These are phyloP conservation scores for Caenorhabditis elegans DNA, from an alignment of 1,140 invertebrate species.

Conservation along the genomic window DNA sequence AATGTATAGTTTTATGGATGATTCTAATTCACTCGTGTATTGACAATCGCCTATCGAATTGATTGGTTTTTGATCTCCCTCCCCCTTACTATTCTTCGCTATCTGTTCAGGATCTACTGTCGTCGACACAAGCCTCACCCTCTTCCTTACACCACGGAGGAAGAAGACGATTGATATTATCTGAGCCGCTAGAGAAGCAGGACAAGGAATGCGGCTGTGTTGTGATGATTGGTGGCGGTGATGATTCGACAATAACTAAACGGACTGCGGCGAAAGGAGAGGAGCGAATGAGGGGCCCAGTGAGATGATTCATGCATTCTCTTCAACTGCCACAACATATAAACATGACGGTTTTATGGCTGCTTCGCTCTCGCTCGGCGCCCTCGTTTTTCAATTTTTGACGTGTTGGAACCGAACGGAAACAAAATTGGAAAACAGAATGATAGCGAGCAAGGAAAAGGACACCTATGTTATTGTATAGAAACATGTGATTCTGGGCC, in stretches of 20 bases:
- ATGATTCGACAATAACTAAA: constrained; percentile 14
- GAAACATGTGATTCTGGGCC: not conserved
- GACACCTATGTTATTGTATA: not conserved
- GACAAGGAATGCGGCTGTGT: not conserved
- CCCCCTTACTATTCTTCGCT: not conserved
- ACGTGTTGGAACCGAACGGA: not conserved
- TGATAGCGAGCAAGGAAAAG: too few relatives aligned
- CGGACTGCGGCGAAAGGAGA: not conserved
- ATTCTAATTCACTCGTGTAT: too few relatives aligned
- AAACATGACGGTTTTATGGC: not conserved
- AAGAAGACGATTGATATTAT: constrained; percentile 2
- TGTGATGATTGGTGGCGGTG: not conserved
- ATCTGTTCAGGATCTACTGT: not conserved
- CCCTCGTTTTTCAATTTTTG: not conserved
- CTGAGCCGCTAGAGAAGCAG: not conserved
- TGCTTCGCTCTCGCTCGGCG: not conserved
- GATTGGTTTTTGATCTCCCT: not conserved
- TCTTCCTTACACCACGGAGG: not conserved
- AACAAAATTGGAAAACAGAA: not conserved
- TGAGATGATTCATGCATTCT: not conserved
- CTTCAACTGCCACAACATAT: not conserved
- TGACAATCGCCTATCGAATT: not conserved
- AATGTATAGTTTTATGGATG: too few relatives aligned
- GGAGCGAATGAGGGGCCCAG: not conserved
- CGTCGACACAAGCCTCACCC: not conserved